phyloP scores from a whole-genome alignment of 2,797 vertebrate species.

The Oreochromis mossambicus region DNA sequence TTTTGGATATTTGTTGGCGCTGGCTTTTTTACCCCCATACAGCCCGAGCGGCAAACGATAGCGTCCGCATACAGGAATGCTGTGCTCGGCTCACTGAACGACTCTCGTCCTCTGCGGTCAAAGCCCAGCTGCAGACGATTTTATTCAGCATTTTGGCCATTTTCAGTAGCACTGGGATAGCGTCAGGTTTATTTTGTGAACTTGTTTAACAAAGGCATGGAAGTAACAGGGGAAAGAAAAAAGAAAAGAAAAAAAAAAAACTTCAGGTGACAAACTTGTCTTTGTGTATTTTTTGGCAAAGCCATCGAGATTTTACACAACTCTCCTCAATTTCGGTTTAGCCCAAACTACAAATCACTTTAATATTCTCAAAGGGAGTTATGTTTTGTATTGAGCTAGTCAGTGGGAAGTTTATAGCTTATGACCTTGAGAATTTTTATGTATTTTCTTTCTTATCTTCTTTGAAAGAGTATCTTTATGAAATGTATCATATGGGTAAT shows the following conservation, averaged over 20 bases:
- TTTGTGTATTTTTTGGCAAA: slow-evolving; percentile 12
- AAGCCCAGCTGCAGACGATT: not conserved
- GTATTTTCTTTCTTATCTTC: not conserved
- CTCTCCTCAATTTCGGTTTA: not conserved
- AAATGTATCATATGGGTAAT: not conserved
- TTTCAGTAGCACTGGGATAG: not conserved
- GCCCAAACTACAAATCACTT: slow-evolving; percentile 28
- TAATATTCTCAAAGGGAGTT: slow-evolving; percentile 12
- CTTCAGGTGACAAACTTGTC: slow-evolving; percentile 6
- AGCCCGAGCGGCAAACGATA: slow-evolving; percentile 32
- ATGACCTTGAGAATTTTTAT: slow-evolving; percentile 22
- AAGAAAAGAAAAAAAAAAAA: not conserved
- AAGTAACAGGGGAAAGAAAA: not conserved
- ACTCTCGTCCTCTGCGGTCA: not conserved
- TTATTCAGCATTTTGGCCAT: not conserved
- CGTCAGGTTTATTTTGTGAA: fast-evolving
- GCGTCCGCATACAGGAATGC: slow-evolving; percentile 49
- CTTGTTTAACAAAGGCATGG: not conserved
- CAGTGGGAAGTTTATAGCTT: slow-evolving; percentile 3
- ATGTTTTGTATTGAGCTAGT: not conserved
- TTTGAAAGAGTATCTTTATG: not conserved
- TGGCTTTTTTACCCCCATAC: not conserved
- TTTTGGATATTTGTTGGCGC: slow-evolving; percentile 20
- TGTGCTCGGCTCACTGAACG: slow-evolving; percentile 30
- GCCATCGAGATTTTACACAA: not conserved